Base-by-base conservation (phyloP, 2,797 vertebrate genomes). In the Ctenopoma multispine region DNA sequence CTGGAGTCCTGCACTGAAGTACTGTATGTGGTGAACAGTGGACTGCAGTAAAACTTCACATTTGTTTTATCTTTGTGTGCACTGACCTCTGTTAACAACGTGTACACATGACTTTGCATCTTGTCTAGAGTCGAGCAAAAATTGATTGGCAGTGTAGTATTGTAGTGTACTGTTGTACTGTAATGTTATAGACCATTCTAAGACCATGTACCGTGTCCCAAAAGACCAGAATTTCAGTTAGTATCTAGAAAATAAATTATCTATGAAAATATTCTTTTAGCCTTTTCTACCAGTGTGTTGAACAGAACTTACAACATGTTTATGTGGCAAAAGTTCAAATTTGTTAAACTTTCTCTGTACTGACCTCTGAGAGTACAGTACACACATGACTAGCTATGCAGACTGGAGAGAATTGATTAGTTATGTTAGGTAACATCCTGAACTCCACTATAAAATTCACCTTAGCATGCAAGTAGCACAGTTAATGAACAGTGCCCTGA, bases 11-110 rank as follows among this genome's bases (percentile, higher is more conserved):
- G 38, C 1, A 13, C 20, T 51, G 14, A 7, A 47, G 17, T 20
- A 48, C 23, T 13, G 17, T 44, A 44, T 44, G 41, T 24, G 17
- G 15, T 69, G 3, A 10, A 41, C 13, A 48, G 12, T 21, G 24
- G 18, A 36, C 36, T 58, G 13, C 17, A 51, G 11, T 29, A 49
- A 10, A 46, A 29, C 29, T 23, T 64, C 1, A 51, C 14, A n/a
- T 79, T 36, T 50, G n/a, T 44, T n/a, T 7, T 49, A 50, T n/a
- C 64, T 20, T 47, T 55, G 3, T 13, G n/a, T 51, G 17, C 49
- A 36, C 36, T 72, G 54, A 24, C 49, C 53, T 34, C 17, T 60
- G 18, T 18, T 1, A 3, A 1, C 10, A 2, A 36, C 2, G 3
- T 29, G 18, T 44, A 47, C 15, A 60, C 29, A 20, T 10, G 36